Conservation (phyloP, 1,140 invertebrate genomes). For the Sinonovacula constricta region DNA sequence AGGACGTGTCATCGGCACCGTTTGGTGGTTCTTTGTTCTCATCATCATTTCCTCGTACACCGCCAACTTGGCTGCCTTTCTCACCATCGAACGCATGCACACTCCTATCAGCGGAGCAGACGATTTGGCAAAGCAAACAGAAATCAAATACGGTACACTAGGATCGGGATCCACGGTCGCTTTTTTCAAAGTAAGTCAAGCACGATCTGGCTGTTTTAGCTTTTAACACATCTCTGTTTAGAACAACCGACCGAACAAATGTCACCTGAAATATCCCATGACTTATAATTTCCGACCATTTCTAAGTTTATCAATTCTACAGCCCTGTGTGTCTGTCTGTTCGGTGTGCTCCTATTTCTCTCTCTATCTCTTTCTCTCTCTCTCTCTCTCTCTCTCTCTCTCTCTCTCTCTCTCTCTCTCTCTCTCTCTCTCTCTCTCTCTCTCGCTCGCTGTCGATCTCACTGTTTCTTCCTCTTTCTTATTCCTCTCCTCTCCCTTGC, state of each 20-base stretch:
- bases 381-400: too few species aligned
- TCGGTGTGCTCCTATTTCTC: too few species aligned
- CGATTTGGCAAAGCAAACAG: constrained; percentile 88
- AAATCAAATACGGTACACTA: constrained; percentile 95
- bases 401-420: too few species aligned
- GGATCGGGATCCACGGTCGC: constrained; percentile 96
- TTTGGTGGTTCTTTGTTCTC: constrained; percentile 99
- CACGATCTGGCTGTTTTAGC: constrained; percentile 84
- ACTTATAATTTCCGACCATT: not conserved
- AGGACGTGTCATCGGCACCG: constrained; percentile 90
- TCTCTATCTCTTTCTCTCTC: too few species aligned
- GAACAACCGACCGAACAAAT: too few species aligned
- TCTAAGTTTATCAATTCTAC: not conserved
- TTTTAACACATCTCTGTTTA: too few species aligned
- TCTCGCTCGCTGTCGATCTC: too few species aligned
- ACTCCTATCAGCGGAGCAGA: constrained; percentile 69
- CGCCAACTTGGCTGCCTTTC: constrained; percentile 81
- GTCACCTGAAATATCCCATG: too few species aligned
- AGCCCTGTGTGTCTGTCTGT: too few species aligned
- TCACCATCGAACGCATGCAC: constrained; percentile 73
- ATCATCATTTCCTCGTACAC: constrained; percentile 99
- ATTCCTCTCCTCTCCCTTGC: too few species aligned
- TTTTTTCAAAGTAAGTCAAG: constrained; percentile 90
- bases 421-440: too few species aligned
- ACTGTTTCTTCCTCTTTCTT: too few species aligned